Base-by-base conservation (phyloP, 2,888 invertebrate species). In the Diaprepes abbreviatus region DNA sequence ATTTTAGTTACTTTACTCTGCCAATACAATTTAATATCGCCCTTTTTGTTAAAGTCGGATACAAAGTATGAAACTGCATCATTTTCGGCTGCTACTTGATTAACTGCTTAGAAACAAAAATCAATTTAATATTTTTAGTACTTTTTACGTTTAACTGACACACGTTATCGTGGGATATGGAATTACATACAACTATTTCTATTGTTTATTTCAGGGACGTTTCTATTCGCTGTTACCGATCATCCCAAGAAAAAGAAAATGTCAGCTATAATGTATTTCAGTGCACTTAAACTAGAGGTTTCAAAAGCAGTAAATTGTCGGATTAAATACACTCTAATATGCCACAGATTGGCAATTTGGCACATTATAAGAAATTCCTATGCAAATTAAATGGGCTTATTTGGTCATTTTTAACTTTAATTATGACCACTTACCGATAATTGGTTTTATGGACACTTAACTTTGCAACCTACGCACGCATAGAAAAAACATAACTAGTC, bases 321-420 rank as follows among this genome's bases (percentile, higher is more conserved):
- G 24, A 54, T 21, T 33, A 38, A 59, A 59, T 58, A 38, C 58
- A 33, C 66, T 40, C 40, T 65, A 69, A 64, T 69, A 64, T 40
- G 45, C 52, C 64, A 64, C 64, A 64, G 21, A 70, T 71, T 40
- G 71, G 55, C 54, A 33, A 50, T 62, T 71, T 67, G 58, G 57
- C 66, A 71, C 63, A 60, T 71, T 67, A 71, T 54, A 50, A 50
- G 31, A 68, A 59, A 71, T 71, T 71, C 60, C 60, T 57, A 68
- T 71, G 71, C 55, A 71, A 71, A 71, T 71, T n/a, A 54, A 64
- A 71, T 60, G 57, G 33, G 59, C 52, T 64, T 71, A 66, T 65
- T 71, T 66, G 52, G 66, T 62, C 52, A 64, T 62, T 60, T 64
- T 17, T 33, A 50, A 33, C 33, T 33, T 50, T 71, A 71, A 68